Conservation (phyloP, 2,113 vertebrate genomes). For the Jacana jacana region DNA sequence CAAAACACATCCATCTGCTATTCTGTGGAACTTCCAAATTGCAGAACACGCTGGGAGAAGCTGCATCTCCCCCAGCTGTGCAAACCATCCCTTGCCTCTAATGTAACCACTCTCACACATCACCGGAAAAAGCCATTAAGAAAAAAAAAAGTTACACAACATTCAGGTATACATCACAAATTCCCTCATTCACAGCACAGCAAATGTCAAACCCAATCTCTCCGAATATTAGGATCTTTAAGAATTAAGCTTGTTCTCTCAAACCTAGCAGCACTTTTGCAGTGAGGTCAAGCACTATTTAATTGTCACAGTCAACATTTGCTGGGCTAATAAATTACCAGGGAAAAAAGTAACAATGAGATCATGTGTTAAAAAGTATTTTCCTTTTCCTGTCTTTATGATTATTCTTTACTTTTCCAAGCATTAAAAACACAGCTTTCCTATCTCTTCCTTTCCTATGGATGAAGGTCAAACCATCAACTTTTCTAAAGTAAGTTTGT, state of each 20-base stretch:
- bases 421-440: conserved; percentile 28
- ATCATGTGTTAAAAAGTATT: conserved; percentile 30
- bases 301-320: not conserved
- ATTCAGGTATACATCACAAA: not conserved
- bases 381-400: conserved; percentile 55
- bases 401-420: conserved; percentile 17
- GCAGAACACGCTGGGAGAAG: not conserved
- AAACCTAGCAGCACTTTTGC: not conserved
- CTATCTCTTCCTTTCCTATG: not conserved
- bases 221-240: not conserved
- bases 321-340: conserved; percentile 27
- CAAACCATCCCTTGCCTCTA: not conserved
- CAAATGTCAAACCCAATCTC: not conserved
- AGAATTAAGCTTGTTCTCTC: not conserved
- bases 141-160: not conserved
- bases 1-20: not conserved
- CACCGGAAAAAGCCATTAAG: not conserved
- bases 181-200: not conserved
- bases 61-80: not conserved
- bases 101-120: not conserved
- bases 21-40: not conserved
- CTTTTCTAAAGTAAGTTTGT: conserved; percentile 7
- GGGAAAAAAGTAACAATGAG: conserved; percentile 44
- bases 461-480: conserved; percentile 49
- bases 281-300: not conserved